Conservation (phyloP, 2,113 vertebrate genomes). For the Tupaia chinensis region DNA sequence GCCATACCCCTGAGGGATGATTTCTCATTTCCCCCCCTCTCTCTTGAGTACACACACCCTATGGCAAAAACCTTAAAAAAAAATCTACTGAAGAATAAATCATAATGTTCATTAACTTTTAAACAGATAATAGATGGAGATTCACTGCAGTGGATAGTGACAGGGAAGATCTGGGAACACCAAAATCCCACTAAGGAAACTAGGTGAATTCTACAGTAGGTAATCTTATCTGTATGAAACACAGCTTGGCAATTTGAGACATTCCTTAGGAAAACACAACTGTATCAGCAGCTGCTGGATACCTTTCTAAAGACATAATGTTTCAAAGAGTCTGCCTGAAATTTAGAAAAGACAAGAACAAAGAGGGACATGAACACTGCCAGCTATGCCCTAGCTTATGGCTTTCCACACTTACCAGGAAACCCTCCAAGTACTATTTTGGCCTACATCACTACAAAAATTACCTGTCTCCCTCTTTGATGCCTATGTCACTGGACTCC, state of each 20-base stretch:
- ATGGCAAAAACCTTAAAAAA: neutral
- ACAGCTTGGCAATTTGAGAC: neutral
- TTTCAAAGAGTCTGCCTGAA: neutral
- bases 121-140: neutral
- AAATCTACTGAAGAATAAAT: conserved; percentile 27
- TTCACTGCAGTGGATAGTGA: neutral
- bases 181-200: conserved; percentile 27
- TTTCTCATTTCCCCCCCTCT: too few relatives aligned
- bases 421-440: neutral
- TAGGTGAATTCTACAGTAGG: neutral
- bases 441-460: conserved; percentile 25
- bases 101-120: neutral
- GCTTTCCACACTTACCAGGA: neutral
- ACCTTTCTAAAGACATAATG: conserved; percentile 24
- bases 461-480: neutral
- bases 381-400: neutral
- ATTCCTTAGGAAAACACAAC: conserved; percentile 65
- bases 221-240: neutral
- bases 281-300: conserved; percentile 43
- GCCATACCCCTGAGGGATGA: too few relatives aligned
- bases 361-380: neutral
- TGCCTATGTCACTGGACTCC: too few relatives aligned
- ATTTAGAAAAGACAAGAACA: conserved; percentile 21
- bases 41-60: too few relatives aligned
- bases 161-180: neutral